Evolutionary conservation across 2,113 vertebrate species (phyloP).

Genomic region (Eubucco bourcierii): DNA sequence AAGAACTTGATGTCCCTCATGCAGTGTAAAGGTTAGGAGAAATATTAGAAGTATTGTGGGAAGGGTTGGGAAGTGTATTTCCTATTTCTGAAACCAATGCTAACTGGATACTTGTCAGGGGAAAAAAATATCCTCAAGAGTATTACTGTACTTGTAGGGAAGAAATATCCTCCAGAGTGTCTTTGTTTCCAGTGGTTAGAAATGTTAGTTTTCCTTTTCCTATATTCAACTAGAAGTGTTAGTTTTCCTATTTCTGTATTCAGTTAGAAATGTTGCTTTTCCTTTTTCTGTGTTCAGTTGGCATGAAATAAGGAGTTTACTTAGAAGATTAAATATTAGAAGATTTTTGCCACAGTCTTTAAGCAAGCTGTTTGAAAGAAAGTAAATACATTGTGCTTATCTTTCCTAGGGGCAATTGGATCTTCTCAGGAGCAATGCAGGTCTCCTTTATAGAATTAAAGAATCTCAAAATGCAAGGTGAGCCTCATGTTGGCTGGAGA

Average conservation of each 20-base stretch:
- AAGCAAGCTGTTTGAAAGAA: neutral
- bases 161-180: neutral
- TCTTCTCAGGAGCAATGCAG: conserved; percentile 89
- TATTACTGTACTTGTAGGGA: neutral
- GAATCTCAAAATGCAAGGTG: conserved; percentile 89
- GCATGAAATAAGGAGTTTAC: neutral
- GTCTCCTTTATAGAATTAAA: conserved; percentile 94
- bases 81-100: neutral
- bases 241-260: neutral
- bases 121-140: fast-evolving
- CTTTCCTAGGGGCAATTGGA: conserved; percentile 90
- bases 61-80: neutral
- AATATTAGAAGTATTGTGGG: neutral
- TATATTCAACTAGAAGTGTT: neutral
- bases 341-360: neutral
- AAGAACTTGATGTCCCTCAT: neutral
- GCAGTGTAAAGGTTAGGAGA: neutral
- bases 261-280: too few species aligned
- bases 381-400: neutral
- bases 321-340: neutral
- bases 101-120: neutral
- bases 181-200: neutral
- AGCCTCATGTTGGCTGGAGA: neutral
- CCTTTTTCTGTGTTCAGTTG: neutral
- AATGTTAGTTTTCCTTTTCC: neutral